Evolutionary conservation across 1,140 invertebrate species (phyloP).

Genomic region (Trypoxylus dichotomus): DNA sequence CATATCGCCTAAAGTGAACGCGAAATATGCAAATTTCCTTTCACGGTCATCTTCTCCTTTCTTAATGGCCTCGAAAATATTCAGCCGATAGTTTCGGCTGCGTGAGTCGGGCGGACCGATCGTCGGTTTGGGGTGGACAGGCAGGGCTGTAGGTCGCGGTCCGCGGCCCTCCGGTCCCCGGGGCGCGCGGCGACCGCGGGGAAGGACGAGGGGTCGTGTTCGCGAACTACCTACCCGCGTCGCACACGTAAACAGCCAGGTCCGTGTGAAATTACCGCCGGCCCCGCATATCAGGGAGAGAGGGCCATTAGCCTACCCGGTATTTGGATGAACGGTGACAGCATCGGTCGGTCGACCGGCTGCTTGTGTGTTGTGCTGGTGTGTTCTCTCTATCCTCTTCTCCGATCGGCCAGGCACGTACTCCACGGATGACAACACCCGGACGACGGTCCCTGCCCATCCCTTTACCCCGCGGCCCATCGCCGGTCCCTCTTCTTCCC

Average conservation of each 20-base stretch:
- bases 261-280: constrained; percentile 41
- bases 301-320: constrained; percentile 33
- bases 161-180: constrained; percentile 24
- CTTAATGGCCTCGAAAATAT: constrained; percentile 23
- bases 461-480: neutral
- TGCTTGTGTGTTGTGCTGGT: constrained; percentile 26
- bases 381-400: constrained; percentile 29
- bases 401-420: constrained; percentile 29
- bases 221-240: constrained; percentile 35
- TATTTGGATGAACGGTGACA: constrained; percentile 30
- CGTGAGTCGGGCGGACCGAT: constrained; percentile 33
- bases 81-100: constrained; percentile 26
- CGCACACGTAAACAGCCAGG: constrained; percentile 39
- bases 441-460: neutral
- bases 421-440: constrained; percentile 27
- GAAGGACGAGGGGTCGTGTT: constrained; percentile 29
- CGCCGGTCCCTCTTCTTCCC: neutral
- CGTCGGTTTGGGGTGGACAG: constrained; percentile 35
- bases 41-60: constrained; percentile 5
- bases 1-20: neutral
- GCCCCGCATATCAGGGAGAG: constrained; percentile 30
- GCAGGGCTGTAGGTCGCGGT: constrained; percentile 34
- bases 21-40: constrained; percentile 18
- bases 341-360: constrained; percentile 30
- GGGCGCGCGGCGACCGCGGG: constrained; percentile 28